Conservation (phyloP, 2,797 vertebrate species). For the Martes flavigula region DNA sequence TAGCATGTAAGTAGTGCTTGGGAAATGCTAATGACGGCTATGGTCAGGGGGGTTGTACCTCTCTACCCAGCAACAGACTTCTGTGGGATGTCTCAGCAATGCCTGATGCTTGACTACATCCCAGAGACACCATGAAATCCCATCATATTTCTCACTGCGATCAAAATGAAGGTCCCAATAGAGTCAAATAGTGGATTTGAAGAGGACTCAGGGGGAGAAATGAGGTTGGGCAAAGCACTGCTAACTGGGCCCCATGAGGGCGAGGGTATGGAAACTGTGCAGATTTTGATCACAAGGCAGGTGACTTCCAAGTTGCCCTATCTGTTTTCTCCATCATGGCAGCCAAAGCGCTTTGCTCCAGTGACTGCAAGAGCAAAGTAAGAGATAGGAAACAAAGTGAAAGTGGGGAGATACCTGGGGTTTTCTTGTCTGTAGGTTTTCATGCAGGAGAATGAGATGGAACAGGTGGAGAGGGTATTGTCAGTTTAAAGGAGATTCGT, state of each 20-base stretch:
- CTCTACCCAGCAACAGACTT: not conserved
- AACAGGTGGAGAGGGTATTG: not conserved
- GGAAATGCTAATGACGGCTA: not conserved
- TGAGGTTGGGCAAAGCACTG: not conserved
- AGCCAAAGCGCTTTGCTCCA: not conserved
- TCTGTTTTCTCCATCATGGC: not conserved
- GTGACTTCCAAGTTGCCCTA: not conserved
- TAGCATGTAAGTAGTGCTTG: not conserved
- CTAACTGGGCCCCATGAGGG: not conserved
- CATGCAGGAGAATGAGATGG: not conserved
- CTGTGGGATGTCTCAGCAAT: not conserved
- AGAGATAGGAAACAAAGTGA: not conserved
- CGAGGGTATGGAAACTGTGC: not conserved
- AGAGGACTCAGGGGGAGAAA: not conserved
- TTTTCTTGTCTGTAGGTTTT: not conserved
- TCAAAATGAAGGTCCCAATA: not conserved
- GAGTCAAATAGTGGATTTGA: constrained; percentile 3
- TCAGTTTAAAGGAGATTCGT: not conserved
- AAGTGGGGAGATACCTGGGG: not conserved
- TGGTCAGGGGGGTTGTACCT: not conserved
- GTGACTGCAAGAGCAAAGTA: not conserved
- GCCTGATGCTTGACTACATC: constrained; percentile 15
- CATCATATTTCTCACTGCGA: not conserved
- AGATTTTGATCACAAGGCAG: not conserved
- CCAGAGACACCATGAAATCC: not conserved